A percentile compares a stretch with the other conserved stretches of the same genome.
These are phyloP conservation scores for Aphidius gifuensis DNA, from an alignment of 1,140 invertebrate species.

Conservation along the genomic window DNA sequence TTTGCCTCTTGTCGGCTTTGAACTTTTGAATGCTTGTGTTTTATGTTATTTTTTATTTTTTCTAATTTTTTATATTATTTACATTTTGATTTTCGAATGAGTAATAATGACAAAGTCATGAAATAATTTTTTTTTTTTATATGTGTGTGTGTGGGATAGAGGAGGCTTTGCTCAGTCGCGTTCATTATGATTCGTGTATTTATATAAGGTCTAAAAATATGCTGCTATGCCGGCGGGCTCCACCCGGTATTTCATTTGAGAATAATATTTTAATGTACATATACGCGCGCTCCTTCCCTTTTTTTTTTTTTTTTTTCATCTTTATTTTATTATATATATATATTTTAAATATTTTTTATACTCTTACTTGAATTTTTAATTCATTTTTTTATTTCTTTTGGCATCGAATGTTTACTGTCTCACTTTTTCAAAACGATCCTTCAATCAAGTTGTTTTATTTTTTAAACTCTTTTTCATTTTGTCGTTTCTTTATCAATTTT, in stretches of 20 bases:
- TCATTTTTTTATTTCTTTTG: constrained; percentile 1
- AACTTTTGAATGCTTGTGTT: no score
- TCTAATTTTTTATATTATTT: constrained; percentile 3
- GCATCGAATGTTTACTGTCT: not conserved
- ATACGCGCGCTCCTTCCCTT: constrained; percentile 24
- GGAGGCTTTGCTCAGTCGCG: constrained; percentile 30
- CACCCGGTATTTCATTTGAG: constrained; percentile 57
- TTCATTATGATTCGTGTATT: constrained; percentile 58
- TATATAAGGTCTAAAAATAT: constrained; percentile 58
- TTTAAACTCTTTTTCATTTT: no score
- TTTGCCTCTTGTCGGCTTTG: no score
- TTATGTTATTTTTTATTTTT: not conserved
- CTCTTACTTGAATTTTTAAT: constrained; percentile 10
- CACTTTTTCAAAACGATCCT: no score
- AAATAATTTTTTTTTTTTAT: constrained; percentile 15
- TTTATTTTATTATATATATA: constrained; percentile 15
- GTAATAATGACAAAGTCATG: constrained; percentile 5
- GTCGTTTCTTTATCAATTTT: no score
- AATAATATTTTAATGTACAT: constrained; percentile 57
- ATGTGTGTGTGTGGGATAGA: constrained; percentile 12
- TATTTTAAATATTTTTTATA: constrained; percentile 6
- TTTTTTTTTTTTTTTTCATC: constrained; percentile 18
- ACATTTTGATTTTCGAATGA: constrained; percentile 11
- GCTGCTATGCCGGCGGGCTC: constrained; percentile 51
- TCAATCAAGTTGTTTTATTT: no score